Conservation (phyloP, 2,888 invertebrate species). For the Tachina lurida region DNA sequence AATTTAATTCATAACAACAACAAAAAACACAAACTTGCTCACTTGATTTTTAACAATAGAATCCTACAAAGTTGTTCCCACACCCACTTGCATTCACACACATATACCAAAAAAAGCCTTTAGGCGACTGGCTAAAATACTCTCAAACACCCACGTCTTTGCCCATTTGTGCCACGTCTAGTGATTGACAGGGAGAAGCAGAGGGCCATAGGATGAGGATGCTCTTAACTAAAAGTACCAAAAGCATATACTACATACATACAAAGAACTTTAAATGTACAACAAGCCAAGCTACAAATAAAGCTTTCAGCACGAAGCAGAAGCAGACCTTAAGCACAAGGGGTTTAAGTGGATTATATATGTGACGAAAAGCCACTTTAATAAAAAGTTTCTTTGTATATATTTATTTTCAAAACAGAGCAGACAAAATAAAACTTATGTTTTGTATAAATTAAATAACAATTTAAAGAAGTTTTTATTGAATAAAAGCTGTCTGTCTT, state of each 20-base stretch:
- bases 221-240: slow-evolving; percentile 5
- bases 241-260: neutral
- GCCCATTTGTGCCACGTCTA: neutral
- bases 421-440: neutral
- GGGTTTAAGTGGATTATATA: slow-evolving; percentile 10
- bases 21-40: neutral
- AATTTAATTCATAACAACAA: slow-evolving; percentile 35
- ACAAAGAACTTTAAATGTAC: slow-evolving; percentile 54
- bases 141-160: neutral
- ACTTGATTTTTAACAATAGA: neutral
- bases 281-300: slow-evolving; percentile 17
- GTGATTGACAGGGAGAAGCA: neutral
- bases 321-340: slow-evolving; percentile 3
- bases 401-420: neutral
- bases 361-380: neutral
- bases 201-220: neutral
- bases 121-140: slow-evolving; percentile 46
- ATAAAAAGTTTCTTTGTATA: neutral
- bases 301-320: neutral
- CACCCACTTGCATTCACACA: neutral
- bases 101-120: slow-evolving; percentile 11
- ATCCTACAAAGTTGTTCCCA: neutral
- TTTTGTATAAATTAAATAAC: slow-evolving; percentile 18
- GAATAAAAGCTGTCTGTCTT: neutral
- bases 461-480: neutral